Percentiles rank a stretch among this genome's conserved stretches.
Evolutionary conservation across 2,888 invertebrate species (phyloP).

Genomic region (Hedychridium roseum): DNA sequence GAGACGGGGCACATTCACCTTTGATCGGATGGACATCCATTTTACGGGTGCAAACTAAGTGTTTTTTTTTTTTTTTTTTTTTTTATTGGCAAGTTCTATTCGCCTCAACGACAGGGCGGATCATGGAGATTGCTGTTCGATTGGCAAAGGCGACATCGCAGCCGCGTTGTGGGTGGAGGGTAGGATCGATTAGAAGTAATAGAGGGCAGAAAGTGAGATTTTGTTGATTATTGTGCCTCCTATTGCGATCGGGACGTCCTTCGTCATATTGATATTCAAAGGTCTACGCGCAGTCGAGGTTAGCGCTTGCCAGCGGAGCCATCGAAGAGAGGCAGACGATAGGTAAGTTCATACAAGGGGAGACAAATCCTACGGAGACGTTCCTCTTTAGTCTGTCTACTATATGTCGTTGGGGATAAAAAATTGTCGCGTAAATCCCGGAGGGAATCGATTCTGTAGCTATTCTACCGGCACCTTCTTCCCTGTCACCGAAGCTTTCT

Average conservation of each 20-base stretch:
- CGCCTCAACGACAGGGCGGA: too few relatives aligned
- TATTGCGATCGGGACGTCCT: conserved; percentile 5
- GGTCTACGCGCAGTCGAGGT: conserved; percentile 9
- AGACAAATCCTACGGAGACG: not conserved
- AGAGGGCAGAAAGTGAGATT: too few relatives aligned
- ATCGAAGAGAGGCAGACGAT: conserved; percentile 9
- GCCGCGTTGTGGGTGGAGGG: too few relatives aligned
- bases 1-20: too few relatives aligned
- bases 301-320: conserved; percentile 23
- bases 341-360: conserved; percentile 6
- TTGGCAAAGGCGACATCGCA: too few relatives aligned
- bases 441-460: conserved; percentile 39
- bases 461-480: conserved; percentile 2
- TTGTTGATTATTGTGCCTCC: too few relatives aligned
- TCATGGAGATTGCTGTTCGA: too few relatives aligned
- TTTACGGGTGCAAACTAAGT: too few relatives aligned
- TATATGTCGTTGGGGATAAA: conserved; percentile 35
- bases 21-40: too few relatives aligned
- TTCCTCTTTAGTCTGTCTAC: conserved; percentile 1
- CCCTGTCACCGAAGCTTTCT: conserved; percentile 6
- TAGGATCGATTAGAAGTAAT: too few relatives aligned
- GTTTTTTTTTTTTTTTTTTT: too few relatives aligned
- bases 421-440: conserved; percentile 47
- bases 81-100: too few relatives aligned
- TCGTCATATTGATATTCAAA: conserved; percentile 31